phyloP scores from a whole-genome alignment of 2,888 invertebrate species.

The Drosophila silvestris region DNA sequence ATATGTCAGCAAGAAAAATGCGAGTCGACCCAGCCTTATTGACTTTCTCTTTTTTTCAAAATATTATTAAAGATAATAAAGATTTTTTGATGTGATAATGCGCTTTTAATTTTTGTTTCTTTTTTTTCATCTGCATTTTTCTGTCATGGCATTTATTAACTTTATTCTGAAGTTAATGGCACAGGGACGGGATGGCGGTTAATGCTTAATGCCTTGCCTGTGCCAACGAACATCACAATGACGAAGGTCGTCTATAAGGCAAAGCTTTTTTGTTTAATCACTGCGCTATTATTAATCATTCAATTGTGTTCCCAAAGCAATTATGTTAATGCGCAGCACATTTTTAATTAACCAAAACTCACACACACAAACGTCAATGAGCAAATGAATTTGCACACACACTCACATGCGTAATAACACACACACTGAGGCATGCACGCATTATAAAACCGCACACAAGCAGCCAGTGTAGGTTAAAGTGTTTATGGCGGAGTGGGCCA shows the following conservation, averaged over 20 bases:
- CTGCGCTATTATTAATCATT: constrained; percentile 73
- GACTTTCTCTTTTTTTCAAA: background rate
- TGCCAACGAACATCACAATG: constrained; percentile 30
- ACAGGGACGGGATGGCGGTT: background rate
- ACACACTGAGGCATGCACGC: constrained; percentile 7
- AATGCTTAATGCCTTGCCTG: background rate
- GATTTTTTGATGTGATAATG: background rate
- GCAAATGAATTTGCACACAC: constrained; percentile 11
- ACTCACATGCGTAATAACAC: constrained; percentile 33
- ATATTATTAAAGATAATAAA: background rate
- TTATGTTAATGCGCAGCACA: constrained; percentile 73
- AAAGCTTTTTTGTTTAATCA: constrained; percentile 60
- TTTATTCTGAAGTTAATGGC: background rate
- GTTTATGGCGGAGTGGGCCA: constrained; percentile 39
- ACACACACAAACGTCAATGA: constrained; percentile 23
- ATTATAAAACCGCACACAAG: constrained; percentile 45
- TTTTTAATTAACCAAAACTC: constrained; percentile 67
- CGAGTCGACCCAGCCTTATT: background rate
- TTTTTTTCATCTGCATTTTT: background rate
- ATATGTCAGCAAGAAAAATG: background rate
- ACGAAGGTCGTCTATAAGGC: constrained; percentile 49
- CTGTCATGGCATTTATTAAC: background rate
- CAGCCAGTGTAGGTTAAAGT: constrained; percentile 49
- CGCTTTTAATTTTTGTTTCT: background rate
- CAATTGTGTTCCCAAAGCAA: constrained; percentile 73